A percentile compares a stretch with the other conserved stretches of the same genome.
Conservation (phyloP, 1,140 invertebrate species). For the Pseudomyrmex dendroicus region DNA sequence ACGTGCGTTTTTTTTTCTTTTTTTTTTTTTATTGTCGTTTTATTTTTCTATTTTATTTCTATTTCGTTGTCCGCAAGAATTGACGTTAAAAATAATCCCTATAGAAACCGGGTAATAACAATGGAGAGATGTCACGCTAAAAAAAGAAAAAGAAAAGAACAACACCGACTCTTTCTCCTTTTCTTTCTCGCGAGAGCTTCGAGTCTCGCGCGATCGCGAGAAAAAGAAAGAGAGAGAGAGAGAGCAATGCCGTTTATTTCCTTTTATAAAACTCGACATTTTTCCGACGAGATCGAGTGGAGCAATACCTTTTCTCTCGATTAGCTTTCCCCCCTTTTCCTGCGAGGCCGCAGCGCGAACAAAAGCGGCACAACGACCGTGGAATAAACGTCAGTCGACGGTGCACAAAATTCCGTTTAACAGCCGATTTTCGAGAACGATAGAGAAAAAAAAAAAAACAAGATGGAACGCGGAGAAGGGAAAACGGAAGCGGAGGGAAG, state of each 20-base stretch:
- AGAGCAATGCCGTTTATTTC: conserved; percentile 51
- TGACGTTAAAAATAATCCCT: conserved; percentile 28
- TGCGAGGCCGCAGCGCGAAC: conserved; percentile 13
- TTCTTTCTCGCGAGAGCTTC: not conserved
- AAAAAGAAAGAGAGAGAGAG: too few species aligned
- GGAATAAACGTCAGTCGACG: conserved; percentile 47
- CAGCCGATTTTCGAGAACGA: conserved; percentile 17
- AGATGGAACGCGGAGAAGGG: too few species aligned
- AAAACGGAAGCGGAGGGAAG: too few species aligned
- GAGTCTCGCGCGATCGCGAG: conserved; percentile 33
- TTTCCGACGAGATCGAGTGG: conserved; percentile 58
- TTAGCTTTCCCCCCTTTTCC: conserved; percentile 48
- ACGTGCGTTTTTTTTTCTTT: too few species aligned
- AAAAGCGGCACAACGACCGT: conserved; percentile 30
- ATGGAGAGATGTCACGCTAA: not conserved
- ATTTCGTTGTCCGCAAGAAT: not conserved
- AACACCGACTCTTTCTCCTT: too few species aligned
- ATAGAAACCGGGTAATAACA: conserved; percentile 31
- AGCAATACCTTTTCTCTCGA: conserved; percentile 60
- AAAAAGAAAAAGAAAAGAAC: not conserved
- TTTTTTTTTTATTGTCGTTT: not conserved
- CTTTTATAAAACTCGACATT: conserved; percentile 51
- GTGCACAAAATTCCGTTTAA: conserved; percentile 41
- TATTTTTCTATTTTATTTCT: not conserved
- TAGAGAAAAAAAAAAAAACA: not conserved